Base-by-base conservation (phyloP, 2,797 vertebrate genomes). In the Sphenodon punctatus region DNA sequence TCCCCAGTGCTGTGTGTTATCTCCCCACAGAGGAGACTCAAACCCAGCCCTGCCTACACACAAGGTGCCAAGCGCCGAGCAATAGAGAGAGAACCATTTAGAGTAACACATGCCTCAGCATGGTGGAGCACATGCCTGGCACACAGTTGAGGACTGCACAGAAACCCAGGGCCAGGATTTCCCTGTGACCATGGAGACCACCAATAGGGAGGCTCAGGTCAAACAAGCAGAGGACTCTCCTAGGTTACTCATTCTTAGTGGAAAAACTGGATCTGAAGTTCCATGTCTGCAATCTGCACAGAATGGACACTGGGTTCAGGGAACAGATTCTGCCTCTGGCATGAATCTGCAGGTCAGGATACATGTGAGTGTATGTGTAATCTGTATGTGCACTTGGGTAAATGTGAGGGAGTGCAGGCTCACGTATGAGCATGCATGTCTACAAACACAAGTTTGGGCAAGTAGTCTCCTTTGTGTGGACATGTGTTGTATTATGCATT, bases 51-150 rank as follows among this genome's bases (percentile, higher is more conserved):
- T 66, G 80, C 73, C 80, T 55, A 82, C 80, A 71, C 74, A 64
- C 80, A 76, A 82, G 80, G 80, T 82, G 80, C 73, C 67, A 65
- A 66, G 60, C 39, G 39, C 43, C 41, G 23, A 9, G 32, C 67
- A 70, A 22, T 30, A 60, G 45, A 46, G 45, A 58, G 66, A 67
- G 51, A 70, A 69, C 15, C 51, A 58, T 49, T 51, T 46, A 59
- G 61, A 69, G 41, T 27, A 13, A 16, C n/a, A 34, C 38, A 22
- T 67, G 70, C 74, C 39, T 75, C 58, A 82, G 38, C 41, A 75
- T 66, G 80, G 67, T 32, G 43, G 43, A 59, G 70, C 59, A 82
- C 67, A 65, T 46, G 22, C 39, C 51, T 74, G 56, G 46, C 25
- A 67, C 48, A 22, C 30, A 55, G 25, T 25, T 8, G n/a, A 58